phyloP scores from a whole-genome alignment of 2,888 invertebrate species.

The Volucella zonaria region DNA sequence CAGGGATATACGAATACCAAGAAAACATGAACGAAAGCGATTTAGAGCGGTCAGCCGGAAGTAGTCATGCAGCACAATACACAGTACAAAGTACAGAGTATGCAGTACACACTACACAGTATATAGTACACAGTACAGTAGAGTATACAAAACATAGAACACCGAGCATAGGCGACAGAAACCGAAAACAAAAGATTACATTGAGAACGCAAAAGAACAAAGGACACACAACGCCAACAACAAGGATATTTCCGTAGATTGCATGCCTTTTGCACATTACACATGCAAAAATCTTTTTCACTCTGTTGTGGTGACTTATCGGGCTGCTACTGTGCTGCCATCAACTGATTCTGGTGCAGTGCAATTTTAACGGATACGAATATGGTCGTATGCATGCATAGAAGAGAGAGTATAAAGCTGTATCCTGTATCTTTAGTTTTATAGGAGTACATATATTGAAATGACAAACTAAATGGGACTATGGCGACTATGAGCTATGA shows the following conservation, averaged over 20 bases:
- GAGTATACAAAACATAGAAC: slow-evolving; percentile 17
- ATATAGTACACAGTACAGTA: too few species aligned
- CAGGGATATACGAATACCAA: slow-evolving; percentile 51
- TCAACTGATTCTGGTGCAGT: slow-evolving; percentile 55
- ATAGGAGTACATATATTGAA: not conserved
- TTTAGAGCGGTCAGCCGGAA: slow-evolving; percentile 65
- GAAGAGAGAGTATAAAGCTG: slow-evolving; percentile 17
- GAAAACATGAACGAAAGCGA: slow-evolving; percentile 41
- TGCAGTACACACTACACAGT: slow-evolving; percentile 8
- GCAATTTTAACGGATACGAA: slow-evolving; percentile 43
- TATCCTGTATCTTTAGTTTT: too few species aligned
- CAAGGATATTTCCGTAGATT: slow-evolving; percentile 54
- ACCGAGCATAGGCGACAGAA: slow-evolving; percentile 12
- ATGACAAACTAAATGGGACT: not conserved
- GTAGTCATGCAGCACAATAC: slow-evolving; percentile 51
- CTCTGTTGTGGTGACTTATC: slow-evolving; percentile 67
- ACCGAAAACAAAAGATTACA: slow-evolving; percentile 56
- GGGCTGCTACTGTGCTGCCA: slow-evolving; percentile 72
- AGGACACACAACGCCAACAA: slow-evolving; percentile 65
- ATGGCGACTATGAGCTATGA: not conserved
- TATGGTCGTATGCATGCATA: slow-evolving; percentile 36
- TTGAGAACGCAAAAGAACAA: slow-evolving; percentile 59
- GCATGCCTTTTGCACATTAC: slow-evolving; percentile 71
- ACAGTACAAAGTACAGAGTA: not conserved
- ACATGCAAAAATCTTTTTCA: slow-evolving; percentile 60